Conservation (phyloP, 2,888 invertebrate species). For the Neelides folsomi region DNA sequence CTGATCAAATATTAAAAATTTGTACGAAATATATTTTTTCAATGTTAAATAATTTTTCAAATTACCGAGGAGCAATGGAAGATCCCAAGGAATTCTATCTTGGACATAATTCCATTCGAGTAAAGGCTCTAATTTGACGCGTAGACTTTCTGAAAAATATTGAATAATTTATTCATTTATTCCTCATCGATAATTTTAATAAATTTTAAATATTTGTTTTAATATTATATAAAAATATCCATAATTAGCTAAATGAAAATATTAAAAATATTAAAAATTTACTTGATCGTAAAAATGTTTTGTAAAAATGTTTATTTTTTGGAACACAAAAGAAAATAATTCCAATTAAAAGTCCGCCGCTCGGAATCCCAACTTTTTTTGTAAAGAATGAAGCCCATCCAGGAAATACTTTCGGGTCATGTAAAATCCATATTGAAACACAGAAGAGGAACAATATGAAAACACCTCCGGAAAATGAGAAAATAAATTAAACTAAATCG, state of each 20-base stretch:
- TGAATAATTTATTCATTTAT: background rate
- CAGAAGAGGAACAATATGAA: background rate
- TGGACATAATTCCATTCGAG: slow-evolving; percentile 4
- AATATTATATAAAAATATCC: no score
- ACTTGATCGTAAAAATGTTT: background rate
- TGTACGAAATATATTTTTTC: no score
- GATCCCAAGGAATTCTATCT: slow-evolving; percentile 5
- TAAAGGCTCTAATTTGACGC: slow-evolving; percentile 1
- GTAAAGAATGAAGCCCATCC: slow-evolving; percentile 1
- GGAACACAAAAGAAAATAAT: slow-evolving; percentile 1
- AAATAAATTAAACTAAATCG: no score
- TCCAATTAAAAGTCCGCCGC: background rate
- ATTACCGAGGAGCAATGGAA: slow-evolving; percentile 4
- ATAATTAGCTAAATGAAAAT: background rate
- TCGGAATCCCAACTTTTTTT: background rate
- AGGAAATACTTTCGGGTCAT: slow-evolving; percentile 5
- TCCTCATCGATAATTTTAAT: no score
- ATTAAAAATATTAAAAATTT: background rate
- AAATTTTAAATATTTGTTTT: no score
- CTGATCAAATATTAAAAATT: background rate
- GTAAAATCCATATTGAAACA: slow-evolving; percentile 3
- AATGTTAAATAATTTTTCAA: background rate
- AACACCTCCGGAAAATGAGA: no score
- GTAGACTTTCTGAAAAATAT: background rate
- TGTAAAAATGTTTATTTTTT: background rate